Base-by-base conservation (phyloP, 2,797 vertebrate species). In the Poecilia velifera region DNA sequence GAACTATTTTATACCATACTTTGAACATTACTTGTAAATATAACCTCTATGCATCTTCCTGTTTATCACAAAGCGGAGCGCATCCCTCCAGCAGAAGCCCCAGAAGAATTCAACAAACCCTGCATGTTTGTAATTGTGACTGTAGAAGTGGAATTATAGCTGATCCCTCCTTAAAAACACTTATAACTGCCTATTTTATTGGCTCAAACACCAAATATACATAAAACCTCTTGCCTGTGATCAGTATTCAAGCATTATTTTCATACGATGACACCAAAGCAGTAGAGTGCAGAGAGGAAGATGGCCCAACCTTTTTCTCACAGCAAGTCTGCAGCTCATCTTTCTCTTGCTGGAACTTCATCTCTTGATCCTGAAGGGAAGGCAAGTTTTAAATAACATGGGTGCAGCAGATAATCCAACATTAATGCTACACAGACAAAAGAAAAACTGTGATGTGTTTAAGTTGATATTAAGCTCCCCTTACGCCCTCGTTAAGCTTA, bases 291-390 rank as follows among this genome's bases (percentile, higher is more conserved):
- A 45, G 68, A 18, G 68, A 72, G 7, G n/a, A 74, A 77, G 62
- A 74, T 36, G 9, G 6, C 28, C 66, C 20, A 89, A 99, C 98
- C 97, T 98, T 97, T 88, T 95, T 97, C 82, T 98, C 97, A 91
- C 90, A 95, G 68, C 43, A 87, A 85, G 73, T 86, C 79, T 97
- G 96, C 87, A 97, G 84, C 66, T 96, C 90, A 72, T 94, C 93
- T 91, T 93, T 97, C 73, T 97, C 96, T 88, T 96, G 95, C 78
- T 97, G 96, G 91, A 96, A 93, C 74, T 92, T 96, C 75, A 90
- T 89, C 80, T 97, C 97, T 83, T 97, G 96, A 83, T 98, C 97
- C 98, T 99, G 90, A 74, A 82, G 81, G 1, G n/a, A 82, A 79
- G 71, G n/a, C 64, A 3, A 77, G 41, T 9, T 62, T 53, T 5